Base-by-base conservation (phyloP, 2,888 invertebrate species). In the Drosophila lacicola region DNA sequence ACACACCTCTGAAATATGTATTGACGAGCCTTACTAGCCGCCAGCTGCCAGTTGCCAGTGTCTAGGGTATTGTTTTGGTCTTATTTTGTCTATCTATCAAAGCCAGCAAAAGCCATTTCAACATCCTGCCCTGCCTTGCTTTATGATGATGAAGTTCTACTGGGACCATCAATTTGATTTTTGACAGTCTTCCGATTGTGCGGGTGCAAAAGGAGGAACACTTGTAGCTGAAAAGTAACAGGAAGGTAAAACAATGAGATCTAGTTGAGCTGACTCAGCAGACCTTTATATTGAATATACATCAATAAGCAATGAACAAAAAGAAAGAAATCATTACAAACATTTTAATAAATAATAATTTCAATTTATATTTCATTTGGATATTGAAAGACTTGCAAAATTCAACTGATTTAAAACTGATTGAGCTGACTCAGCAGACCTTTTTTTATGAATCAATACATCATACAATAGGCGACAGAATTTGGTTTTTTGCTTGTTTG, bases 141-240 rank as follows among this genome's bases (percentile, higher is more conserved):
- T 63, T 53, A 51, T 69, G 56, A 53, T 78, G 64, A 55, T 50
- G 61, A 46, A 70, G 55, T 47, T 70, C 60, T 65, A 68, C 61
- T 57, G 76, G 69, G 86, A 82, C 82, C 70, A 82, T 88, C 73
- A 82, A 85, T 82, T 88, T 71, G 54, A 66, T 57, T 68, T 78
- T 65, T 85, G 82, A 84, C 84, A 82, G 62, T 41, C 19, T 42
- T n/a, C 13, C 33, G 46, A 41, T 53, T 53, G 25, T 46, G 36
- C 3, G 39, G 39, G 36, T 29, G 19, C 21, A 29, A 54, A 78
- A 54, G n/a, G 25, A 9, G 33, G 9, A 57, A 36, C 63, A 78
- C 74, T 78, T 73, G 58, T 57, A 51, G 56, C 62, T 39, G 25
- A 49, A 64, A 47, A 37, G 21, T 29, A 36, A 4, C 41, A 14